These are phyloP conservation scores for Luehdorfia chinensis DNA, from an alignment of 1,140 invertebrate genomes.

Conservation along the genomic window DNA sequence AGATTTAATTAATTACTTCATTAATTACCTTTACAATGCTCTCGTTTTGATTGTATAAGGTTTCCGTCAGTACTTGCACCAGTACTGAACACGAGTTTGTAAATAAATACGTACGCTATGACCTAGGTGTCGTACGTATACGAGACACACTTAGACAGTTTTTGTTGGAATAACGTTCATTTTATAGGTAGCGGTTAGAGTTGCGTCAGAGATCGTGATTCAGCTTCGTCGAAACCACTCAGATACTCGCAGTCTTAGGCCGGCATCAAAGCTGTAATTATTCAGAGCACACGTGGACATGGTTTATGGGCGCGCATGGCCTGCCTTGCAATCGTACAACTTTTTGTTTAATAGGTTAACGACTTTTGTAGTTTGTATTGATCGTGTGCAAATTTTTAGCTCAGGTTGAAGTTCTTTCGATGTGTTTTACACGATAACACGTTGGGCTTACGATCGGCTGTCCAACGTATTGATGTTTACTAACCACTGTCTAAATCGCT, in stretches of 20 bases:
- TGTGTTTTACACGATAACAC: conserved; percentile 5
- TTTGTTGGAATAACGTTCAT: conserved; percentile 29
- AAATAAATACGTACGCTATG: not conserved
- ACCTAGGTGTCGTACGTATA: conserved; percentile 5
- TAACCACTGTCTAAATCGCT: conserved; percentile 11
- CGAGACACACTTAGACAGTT: conserved; percentile 20
- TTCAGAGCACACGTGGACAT: conserved; percentile 62
- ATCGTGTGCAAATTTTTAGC: conserved; percentile 26
- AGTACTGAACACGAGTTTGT: not conserved
- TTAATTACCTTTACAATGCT: too few relatives aligned
- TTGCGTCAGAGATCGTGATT: conserved; percentile 53
- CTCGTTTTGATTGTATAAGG: too few relatives aligned
- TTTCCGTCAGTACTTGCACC: not conserved
- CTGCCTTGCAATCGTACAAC: conserved; percentile 48
- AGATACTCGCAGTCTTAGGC: conserved; percentile 26
- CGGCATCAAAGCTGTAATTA: conserved; percentile 46
- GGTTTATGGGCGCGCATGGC: conserved; percentile 48
- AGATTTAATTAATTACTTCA: conserved; percentile 25
- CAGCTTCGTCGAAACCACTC: conserved; percentile 39
- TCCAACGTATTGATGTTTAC: conserved; percentile 1
- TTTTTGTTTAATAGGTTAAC: conserved; percentile 57
- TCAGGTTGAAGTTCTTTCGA: not conserved
- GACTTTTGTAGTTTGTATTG: conserved; percentile 37
- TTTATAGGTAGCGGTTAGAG: conserved; percentile 26
- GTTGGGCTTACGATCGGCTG: conserved; percentile 1